Percentiles rank a stretch among this genome's conserved stretches.
These are phyloP conservation scores for Alectura lathami DNA, from an alignment of 2,113 vertebrate species.

Conservation along the genomic window DNA sequence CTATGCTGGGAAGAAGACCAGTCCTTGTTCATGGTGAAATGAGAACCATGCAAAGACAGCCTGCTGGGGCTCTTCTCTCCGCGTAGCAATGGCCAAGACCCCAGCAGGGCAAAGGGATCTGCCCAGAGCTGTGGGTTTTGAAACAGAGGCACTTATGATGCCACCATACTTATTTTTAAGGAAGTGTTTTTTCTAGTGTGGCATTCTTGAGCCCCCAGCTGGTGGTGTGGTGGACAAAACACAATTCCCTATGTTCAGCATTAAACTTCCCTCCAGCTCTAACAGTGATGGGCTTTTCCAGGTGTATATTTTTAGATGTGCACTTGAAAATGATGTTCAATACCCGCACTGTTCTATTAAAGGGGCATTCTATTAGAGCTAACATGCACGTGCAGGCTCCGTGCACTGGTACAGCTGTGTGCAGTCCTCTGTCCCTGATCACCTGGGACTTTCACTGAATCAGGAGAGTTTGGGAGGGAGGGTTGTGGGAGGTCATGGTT, in stretches of 20 bases:
- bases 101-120: not conserved
- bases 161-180: not conserved
- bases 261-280: not conserved
- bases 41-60: not conserved
- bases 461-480: not conserved
- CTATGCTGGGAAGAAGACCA: not conserved
- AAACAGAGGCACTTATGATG: not conserved
- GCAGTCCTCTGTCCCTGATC: not conserved
- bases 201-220: rapidly evolving
- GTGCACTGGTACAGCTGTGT: not conserved
- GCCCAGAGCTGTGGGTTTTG: not conserved
- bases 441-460: not conserved
- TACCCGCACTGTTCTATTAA: too few relatives aligned
- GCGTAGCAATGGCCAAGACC: not conserved
- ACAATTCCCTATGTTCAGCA: not conserved
- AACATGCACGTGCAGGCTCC: not conserved
- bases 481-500: rapidly evolving
- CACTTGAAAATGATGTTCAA: not conserved
- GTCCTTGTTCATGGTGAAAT: not conserved
- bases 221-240: not conserved
- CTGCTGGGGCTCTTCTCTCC: not conserved
- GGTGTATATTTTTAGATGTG: not conserved
- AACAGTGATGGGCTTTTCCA: not conserved
- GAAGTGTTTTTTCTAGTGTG: not conserved
- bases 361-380: rapidly evolving